Base-by-base conservation (phyloP, 1,140 invertebrate species). In the Drosophila nannoptera region DNA sequence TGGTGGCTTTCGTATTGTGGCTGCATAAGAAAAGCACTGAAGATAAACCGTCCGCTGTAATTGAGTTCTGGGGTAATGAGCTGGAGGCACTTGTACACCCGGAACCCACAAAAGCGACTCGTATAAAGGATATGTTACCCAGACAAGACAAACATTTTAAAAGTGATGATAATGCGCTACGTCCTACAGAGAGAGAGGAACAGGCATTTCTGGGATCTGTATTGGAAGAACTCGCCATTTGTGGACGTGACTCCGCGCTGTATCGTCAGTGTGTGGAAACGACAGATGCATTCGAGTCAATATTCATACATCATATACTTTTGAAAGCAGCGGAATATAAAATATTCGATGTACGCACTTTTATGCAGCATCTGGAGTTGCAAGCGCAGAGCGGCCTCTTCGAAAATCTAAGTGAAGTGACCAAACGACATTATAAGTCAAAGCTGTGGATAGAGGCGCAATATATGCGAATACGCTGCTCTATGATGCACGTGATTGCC, bases 381-480 rank as follows among this genome's bases (percentile, higher is more conserved):
- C 80, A 86, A 46, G 80, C 83, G 0, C 81, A 75, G 35, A 43
- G 53, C 4, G 88, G 88, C 7, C 63, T 86, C 6, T 83, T 87
- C 6, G 87, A 89, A 0, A 69, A 50, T 7, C 56, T 89, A 5
- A 52, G 69, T 7, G 80, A 86, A 29, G 72, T 82, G 5, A 83
- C 86, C 5, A 78, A 75, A 9, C 63, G 42, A 2, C 75, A 77
- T 52, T 89, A 89, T 64, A 89, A 89, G 53, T 77, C 77, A 2
- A 73, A 72, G 5, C 43, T 89, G 7, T 89, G 88, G 88, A 45
- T 89, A 6, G 88, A 89, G 38, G 45, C 63, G 1, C 88, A 89
- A 40, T 89, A 88, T 46, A 78, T 88, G 76, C 88, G 88, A 0
- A 75, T 89, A 12, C 87, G 88, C 4, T 89, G 88, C 43, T 87